Base-by-base conservation (phyloP, 2,888 invertebrate species). In the Gryllus longicercus region DNA sequence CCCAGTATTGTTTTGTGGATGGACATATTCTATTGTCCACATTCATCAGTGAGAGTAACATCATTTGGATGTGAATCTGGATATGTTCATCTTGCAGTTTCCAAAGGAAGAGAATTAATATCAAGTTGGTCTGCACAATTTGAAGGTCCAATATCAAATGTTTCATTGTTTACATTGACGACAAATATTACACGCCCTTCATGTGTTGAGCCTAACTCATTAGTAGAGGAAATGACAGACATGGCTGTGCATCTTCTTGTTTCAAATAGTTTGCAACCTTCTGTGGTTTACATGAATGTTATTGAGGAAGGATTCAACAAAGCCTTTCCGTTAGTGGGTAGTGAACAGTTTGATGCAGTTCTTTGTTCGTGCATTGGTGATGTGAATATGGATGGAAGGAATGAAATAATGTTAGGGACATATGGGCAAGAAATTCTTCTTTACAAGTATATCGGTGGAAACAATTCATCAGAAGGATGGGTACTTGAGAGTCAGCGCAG, bases 331-430 rank as follows among this genome's bases (percentile, higher is more conserved):
- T 85, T 91, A 75, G 86, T 86, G 51, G 86, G 88, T 75, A 91
- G 90, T 83, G 90, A 91, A 83, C 86, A 87, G 75, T 90, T 88
- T 83, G 92, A 91, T 85, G 88, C 90, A 81, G 88, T 91, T 74
- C 86, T 91, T n/a, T 91, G 91, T 83, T 89, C 90, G 51, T 90
- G 90, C 84, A 88, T 91, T 16, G 91, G 91, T 11, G 93, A 94
- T 86, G 88, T 93, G 79, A 92, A 93, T 86, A 91, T 93, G 88
- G 93, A 93, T 86, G 92, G 92, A 1, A 86, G 88, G 80, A 90
- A 91, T 84, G 93, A 93, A 87, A 90, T 94, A 81, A 84, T 93
- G 38, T 86, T 94, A 63, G 93, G 93, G 80, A 93, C 91, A 14
- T 93, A 92, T 86, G 91, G 91, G 63, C 91, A 92, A 88, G 89